Base-by-base conservation (phyloP, 2,888 invertebrate species). In the Helobdella robusta region DNA sequence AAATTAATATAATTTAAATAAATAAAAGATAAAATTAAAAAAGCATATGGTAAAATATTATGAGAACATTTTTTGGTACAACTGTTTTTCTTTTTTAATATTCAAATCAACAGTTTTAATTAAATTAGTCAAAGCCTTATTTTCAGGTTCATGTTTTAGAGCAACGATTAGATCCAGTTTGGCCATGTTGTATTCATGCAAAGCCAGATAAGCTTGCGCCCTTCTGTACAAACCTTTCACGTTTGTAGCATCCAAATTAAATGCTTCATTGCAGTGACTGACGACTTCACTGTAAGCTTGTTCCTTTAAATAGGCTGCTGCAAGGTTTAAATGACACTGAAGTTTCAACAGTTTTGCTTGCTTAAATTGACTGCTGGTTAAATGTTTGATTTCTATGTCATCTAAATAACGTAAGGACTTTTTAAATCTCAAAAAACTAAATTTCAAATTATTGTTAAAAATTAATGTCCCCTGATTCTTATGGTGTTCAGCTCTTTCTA, bases 161-260 rank as follows among this genome's bases (percentile, higher is more conserved):
- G 70, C 70, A 23, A 32, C 11, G 11, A 58, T 28, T 6, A 70
- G 58, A 56, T 71, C 71, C 2, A 35, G 50, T 46, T 40, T 64
- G 11, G 72, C 71, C 40, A 62, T 50, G 0, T 61, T 54, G 54
- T 67, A 70, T 11, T 71, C 40, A 50, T 69, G 61, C 15, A 70
- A 65, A 30, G 68, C 66, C 15, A 46, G 15, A 23, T 61, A 58
- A 3, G 71, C 81, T 75, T 87, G 87, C 0, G 91, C 92, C 71
- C 88, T 82, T 72, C 95, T 84, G 79, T 91, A 95, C 34, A 89
- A 80, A 0, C 88, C 94, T 79, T 95, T 95, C 11, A 89, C 87
- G 76, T 88, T 91, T 34, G 82, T 82, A 0, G 85, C 79, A 73
- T 89, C 87, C 0, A 87, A 73, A 64, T 84, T 84, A 3, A 97